phyloP scores from a whole-genome alignment of 1,140 invertebrate species.

The Heliconius hewitsoni region DNA sequence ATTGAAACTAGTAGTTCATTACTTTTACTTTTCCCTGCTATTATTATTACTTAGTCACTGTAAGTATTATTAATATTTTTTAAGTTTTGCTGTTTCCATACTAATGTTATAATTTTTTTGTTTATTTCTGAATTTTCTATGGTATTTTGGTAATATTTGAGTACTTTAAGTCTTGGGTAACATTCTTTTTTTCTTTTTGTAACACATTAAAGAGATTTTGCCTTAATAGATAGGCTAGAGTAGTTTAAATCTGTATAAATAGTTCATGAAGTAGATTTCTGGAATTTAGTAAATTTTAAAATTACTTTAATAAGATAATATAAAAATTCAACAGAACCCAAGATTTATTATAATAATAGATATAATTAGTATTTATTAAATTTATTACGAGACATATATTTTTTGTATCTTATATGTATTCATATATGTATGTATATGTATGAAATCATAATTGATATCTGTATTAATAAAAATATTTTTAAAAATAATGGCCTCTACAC shows the following conservation, averaged over 20 bases:
- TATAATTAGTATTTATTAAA: no score
- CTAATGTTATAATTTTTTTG: no score
- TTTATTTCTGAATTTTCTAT: no score
- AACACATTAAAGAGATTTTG: background rate
- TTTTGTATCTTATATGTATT: background rate
- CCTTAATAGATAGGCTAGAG: background rate
- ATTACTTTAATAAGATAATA: background rate
- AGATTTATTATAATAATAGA: no score
- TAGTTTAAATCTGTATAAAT: background rate
- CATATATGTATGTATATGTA: background rate
- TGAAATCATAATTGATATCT: background rate
- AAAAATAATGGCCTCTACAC: slow-evolving; percentile 7
- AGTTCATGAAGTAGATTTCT: background rate
- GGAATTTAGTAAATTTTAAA: background rate
- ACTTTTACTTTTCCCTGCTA: no score
- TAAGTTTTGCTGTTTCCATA: no score
- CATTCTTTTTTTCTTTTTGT: background rate
- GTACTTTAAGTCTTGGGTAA: background rate
- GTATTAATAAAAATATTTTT: background rate
- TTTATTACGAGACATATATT: no score
- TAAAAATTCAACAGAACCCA: no score
- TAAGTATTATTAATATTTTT: no score
- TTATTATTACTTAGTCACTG: no score
- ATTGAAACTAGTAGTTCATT: no score
- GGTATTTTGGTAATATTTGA: no score